Conservation (phyloP, 2,888 invertebrate species). For the Tetheella fluctuosa region DNA sequence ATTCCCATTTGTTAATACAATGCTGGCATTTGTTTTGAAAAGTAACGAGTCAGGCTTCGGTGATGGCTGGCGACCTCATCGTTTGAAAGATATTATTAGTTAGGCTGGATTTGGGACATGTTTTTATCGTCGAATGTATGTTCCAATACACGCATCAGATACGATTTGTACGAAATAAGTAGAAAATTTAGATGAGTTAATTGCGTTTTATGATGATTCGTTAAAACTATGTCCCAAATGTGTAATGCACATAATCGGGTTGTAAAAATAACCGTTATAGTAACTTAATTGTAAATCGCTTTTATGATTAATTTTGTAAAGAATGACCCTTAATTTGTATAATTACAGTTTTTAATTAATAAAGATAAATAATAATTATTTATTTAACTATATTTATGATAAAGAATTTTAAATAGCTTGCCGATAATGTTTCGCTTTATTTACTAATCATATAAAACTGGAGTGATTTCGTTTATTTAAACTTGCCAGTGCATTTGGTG, state of each 20-base stretch:
- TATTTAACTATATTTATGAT: slow-evolving; percentile 58
- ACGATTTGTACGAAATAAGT: background rate
- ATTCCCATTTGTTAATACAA: background rate
- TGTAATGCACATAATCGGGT: slow-evolving; percentile 34
- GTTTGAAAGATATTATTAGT: background rate
- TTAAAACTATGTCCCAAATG: background rate
- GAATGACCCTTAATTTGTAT: slow-evolving; percentile 59
- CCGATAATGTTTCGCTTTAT: slow-evolving; percentile 61
- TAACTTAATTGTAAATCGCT: slow-evolving; percentile 58
- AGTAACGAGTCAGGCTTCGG: background rate
- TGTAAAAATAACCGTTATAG: slow-evolving; percentile 45
- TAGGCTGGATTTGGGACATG: background rate
- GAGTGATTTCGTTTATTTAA: slow-evolving; percentile 35
- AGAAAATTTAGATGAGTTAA: background rate
- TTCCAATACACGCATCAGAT: background rate
- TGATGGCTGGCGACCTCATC: background rate
- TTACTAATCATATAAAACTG: slow-evolving; percentile 36
- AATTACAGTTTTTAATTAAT: slow-evolving; percentile 54
- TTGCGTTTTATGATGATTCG: background rate
- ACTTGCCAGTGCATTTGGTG: slow-evolving; percentile 78
- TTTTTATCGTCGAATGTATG: background rate
- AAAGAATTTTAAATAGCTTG: slow-evolving; percentile 64
- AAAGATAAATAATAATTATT: slow-evolving; percentile 66
- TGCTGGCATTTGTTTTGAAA: background rate
- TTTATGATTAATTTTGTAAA: slow-evolving; percentile 49